phyloP scores from a whole-genome alignment of 1,140 invertebrate species.

The Eupeodes corollae region DNA sequence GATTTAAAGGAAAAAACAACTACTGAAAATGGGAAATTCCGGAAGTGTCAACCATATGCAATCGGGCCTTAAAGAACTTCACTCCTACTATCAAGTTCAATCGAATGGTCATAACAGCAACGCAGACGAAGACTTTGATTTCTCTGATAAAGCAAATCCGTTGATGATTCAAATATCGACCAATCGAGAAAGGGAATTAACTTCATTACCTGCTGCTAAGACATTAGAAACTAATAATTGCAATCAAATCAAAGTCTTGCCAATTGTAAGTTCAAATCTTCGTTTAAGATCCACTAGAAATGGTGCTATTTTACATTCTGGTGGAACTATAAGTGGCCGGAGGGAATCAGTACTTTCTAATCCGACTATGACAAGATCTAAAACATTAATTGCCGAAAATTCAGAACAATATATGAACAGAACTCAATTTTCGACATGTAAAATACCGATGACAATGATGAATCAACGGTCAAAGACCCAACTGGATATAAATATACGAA shows the following conservation, averaged over 20 bases:
- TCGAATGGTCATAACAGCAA: too few species aligned
- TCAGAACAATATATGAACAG: background rate
- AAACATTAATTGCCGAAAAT: slow-evolving; percentile 10
- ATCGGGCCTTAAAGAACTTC: too few species aligned
- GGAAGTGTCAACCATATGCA: too few species aligned
- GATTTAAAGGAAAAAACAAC: too few species aligned
- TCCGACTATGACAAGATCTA: slow-evolving; percentile 3
- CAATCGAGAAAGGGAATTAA: too few species aligned
- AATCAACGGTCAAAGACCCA: slow-evolving; percentile 16
- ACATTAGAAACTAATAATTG: too few species aligned
- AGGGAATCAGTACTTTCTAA: slow-evolving; percentile 21
- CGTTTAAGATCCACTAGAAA: slow-evolving; percentile 62
- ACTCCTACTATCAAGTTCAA: too few species aligned
- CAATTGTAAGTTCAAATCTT: slow-evolving; percentile 46
- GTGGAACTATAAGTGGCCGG: slow-evolving; percentile 62
- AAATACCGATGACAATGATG: background rate
- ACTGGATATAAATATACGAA: slow-evolving; percentile 8
- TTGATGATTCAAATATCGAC: too few species aligned
- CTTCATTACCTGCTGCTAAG: too few species aligned
- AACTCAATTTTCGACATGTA: background rate
- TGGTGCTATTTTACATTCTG: slow-evolving; percentile 63
- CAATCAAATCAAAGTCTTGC: slow-evolving; percentile 32
- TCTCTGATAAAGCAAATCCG: too few species aligned
- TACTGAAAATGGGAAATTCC: too few species aligned
- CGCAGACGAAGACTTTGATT: too few species aligned